These are phyloP conservation scores for Polyploca ridens DNA, from an alignment of 2,888 invertebrate genomes.

Conservation along the genomic window DNA sequence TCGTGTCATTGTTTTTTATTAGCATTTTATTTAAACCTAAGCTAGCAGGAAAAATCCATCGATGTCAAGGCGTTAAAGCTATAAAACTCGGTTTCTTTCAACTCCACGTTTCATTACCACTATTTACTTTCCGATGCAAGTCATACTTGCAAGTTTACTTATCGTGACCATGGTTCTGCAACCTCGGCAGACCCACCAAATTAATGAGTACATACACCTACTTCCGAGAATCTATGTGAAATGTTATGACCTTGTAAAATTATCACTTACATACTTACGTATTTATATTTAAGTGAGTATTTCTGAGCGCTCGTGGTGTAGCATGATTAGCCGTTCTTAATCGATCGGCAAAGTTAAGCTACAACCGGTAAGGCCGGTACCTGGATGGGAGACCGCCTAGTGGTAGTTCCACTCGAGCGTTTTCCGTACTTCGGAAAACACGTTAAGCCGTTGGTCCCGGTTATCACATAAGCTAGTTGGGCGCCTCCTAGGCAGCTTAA, in stretches of 20 bases:
- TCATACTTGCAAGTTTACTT: background rate
- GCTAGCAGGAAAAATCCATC: background rate
- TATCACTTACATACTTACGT: background rate
- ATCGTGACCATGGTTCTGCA: background rate
- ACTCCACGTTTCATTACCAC: background rate
- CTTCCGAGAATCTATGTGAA: background rate
- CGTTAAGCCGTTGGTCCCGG: too few relatives aligned
- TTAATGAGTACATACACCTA: background rate
- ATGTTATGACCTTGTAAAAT: background rate
- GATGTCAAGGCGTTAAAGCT: background rate
- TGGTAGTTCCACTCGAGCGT: too few relatives aligned
- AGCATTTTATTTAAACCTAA: too few relatives aligned
- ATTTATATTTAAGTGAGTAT: background rate
- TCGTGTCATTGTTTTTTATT: too few relatives aligned
- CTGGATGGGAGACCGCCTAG: too few relatives aligned
- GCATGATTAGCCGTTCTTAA: too few relatives aligned
- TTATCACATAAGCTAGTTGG: too few relatives aligned
- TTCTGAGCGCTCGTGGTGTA: too few relatives aligned
- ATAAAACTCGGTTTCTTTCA: background rate
- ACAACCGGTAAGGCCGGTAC: too few relatives aligned
- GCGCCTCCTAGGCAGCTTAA: too few relatives aligned
- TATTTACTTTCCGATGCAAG: slow-evolving; percentile 4
- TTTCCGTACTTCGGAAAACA: too few relatives aligned
- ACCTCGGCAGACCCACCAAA: background rate
- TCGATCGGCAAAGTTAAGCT: too few relatives aligned